Evolutionary conservation across 2,797 vertebrate genomes (phyloP).

Genomic region (Myotis vivesi): DNA sequence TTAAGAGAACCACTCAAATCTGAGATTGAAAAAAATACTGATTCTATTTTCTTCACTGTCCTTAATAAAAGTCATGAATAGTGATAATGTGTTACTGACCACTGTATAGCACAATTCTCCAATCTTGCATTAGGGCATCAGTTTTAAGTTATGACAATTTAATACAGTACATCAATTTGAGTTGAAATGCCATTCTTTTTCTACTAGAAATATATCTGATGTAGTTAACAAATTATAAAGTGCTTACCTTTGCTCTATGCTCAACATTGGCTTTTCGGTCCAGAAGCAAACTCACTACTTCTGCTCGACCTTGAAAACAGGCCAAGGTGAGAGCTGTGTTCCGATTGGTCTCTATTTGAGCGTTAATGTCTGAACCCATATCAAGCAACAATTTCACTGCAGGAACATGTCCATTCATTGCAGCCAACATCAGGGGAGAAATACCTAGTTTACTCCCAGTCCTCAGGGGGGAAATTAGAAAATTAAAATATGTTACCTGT

Average conservation of each 20-base stretch:
- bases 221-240: conserved; percentile 30
- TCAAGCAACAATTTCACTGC: conserved; percentile 97
- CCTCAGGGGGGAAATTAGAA: conserved; percentile 83
- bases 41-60: conserved; percentile 32
- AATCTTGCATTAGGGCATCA: background rate
- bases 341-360: conserved; percentile 99
- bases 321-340: conserved; percentile 98
- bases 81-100: background rate
- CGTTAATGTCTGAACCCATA: conserved; percentile 99
- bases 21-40: background rate
- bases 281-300: conserved; percentile 97
- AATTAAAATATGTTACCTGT: conserved; percentile 52
- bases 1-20: background rate
- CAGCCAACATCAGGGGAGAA: conserved; percentile 98
- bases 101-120: background rate
- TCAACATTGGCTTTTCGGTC: conserved; percentile 99
- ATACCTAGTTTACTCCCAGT: conserved; percentile 99
- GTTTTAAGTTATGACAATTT: conserved; percentile 46
- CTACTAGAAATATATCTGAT: conserved; percentile 17
- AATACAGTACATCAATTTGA: conserved; percentile 10
- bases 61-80: conserved; percentile 22
- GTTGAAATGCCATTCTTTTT: conserved; percentile 49
- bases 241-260: conserved; percentile 95
- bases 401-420: conserved; percentile 98
- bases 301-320: conserved; percentile 98